Percentiles rank a stretch among this genome's conserved stretches.
Evolutionary conservation across 1,140 invertebrate species (phyloP).

Genomic region (Phymorhynchus buccinoides): DNA sequence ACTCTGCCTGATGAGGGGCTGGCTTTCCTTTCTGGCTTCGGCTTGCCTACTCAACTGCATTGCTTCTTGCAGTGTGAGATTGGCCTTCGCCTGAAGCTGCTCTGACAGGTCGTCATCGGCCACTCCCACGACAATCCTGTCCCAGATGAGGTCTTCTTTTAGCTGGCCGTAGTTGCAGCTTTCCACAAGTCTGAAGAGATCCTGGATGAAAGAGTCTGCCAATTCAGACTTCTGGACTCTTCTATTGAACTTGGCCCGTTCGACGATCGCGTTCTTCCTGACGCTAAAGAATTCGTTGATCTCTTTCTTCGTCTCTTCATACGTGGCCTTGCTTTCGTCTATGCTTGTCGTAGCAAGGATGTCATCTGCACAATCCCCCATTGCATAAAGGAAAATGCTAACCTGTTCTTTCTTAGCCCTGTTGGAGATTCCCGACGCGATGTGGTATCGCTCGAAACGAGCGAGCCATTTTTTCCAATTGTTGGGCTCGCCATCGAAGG

Average conservation of each 20-base stretch:
- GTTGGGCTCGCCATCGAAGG: neutral
- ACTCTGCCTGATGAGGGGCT: neutral
- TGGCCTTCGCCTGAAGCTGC: neutral
- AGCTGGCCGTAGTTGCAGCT: neutral
- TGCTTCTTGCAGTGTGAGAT: neutral
- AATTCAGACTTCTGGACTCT: neutral
- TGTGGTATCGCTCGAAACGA: neutral
- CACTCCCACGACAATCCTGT: neutral
- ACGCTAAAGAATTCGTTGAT: neutral
- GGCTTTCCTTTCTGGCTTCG: constrained; percentile 13
- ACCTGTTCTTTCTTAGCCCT: neutral
- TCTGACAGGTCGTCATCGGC: neutral
- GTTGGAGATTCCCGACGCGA: neutral
- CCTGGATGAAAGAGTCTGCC: neutral
- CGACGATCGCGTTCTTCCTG: neutral
- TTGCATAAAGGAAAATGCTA: neutral
- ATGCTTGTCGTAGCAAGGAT: neutral
- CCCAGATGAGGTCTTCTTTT: neutral
- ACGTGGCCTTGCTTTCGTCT: neutral
- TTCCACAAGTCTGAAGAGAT: neutral
- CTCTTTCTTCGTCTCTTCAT: neutral
- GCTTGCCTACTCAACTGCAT: neutral
- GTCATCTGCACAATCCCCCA: neutral
- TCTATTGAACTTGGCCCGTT: neutral
- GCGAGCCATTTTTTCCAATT: neutral